A percentile compares a stretch with the other conserved stretches of the same genome.
These are phyloP conservation scores for Pachyseris speciosa DNA, from an alignment of 64 coral and sea anemone species.

Conservation along the genomic window DNA sequence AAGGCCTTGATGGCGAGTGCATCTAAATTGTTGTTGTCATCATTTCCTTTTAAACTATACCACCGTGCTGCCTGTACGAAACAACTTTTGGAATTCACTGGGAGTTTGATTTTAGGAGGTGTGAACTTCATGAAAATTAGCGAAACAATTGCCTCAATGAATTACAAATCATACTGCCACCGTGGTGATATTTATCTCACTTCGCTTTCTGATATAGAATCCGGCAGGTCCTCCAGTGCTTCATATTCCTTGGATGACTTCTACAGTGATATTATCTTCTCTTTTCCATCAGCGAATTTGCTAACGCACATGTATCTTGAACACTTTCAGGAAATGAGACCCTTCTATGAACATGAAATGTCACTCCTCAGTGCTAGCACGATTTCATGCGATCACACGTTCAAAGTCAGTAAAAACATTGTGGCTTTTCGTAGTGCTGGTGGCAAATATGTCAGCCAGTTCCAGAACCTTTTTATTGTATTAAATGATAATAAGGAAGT, in stretches of 20 bases:
- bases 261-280: constrained; percentile 46
- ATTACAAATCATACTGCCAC: constrained; percentile 29
- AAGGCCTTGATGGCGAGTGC: background rate
- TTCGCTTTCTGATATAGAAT: background rate
- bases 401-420: constrained; percentile 77
- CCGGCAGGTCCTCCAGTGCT: background rate
- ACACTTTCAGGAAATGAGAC: constrained; percentile 34
- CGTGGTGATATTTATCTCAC: background rate
- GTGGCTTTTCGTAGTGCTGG: constrained; percentile 45
- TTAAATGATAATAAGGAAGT: constrained; percentile 68
- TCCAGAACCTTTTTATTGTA: constrained; percentile 70
- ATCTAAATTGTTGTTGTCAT: background rate
- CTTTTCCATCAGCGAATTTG: constrained; percentile 60
- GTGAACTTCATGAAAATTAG: constrained; percentile 32
- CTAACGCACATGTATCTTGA: constrained; percentile 61
- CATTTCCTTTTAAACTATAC: background rate
- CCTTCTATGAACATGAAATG: constrained; percentile 37
- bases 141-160: constrained; percentile 46
- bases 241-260: constrained; percentile 25
- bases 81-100: background rate
- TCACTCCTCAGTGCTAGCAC: background rate
- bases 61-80: background rate
- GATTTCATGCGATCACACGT: constrained; percentile 70
- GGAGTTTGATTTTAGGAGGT: background rate
- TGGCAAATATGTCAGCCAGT: constrained; percentile 50